These are phyloP conservation scores for Brachionus plicatilis DNA, from an alignment of 1,140 invertebrate genomes.

Conservation along the genomic window DNA sequence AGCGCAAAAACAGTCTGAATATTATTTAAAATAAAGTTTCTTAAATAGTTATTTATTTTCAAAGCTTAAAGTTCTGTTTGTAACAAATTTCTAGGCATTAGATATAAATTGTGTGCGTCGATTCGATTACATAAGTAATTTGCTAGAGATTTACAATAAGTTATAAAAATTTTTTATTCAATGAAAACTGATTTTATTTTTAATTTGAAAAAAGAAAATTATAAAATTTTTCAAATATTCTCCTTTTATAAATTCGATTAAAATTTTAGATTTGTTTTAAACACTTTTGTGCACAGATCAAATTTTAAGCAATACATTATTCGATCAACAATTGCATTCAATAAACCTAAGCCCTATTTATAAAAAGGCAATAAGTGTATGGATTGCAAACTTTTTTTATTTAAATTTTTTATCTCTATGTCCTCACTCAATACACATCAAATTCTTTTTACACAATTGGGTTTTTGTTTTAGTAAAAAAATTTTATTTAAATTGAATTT, in stretches of 20 bases:
- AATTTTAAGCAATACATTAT: not conserved
- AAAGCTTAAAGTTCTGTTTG: not conserved
- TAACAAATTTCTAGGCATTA: not conserved
- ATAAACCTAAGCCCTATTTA: not conserved
- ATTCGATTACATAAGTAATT: not conserved
- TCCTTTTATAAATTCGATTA: not conserved
- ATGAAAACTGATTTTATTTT: not conserved
- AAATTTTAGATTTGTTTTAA: not conserved
- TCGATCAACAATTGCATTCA: not conserved
- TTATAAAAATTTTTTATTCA: not conserved
- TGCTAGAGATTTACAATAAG: not conserved
- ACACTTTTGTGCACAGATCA: no score
- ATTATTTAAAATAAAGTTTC: not conserved
- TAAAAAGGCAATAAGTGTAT: not conserved
- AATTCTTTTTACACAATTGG: no score
- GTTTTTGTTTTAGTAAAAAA: no score
- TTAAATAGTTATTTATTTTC: not conserved
- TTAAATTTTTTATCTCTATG: not conserved
- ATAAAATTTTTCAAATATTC: not conserved
- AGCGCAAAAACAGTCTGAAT: not conserved
- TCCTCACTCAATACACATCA: not conserved
- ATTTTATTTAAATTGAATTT: no score
- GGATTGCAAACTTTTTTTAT: not conserved
- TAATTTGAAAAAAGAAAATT: not conserved
- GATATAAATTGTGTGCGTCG: not conserved